Percentiles rank a stretch among this genome's conserved stretches.
Evolutionary conservation across 2,113 vertebrate genomes (phyloP).

Genomic region (Pelecanus crispus): DNA sequence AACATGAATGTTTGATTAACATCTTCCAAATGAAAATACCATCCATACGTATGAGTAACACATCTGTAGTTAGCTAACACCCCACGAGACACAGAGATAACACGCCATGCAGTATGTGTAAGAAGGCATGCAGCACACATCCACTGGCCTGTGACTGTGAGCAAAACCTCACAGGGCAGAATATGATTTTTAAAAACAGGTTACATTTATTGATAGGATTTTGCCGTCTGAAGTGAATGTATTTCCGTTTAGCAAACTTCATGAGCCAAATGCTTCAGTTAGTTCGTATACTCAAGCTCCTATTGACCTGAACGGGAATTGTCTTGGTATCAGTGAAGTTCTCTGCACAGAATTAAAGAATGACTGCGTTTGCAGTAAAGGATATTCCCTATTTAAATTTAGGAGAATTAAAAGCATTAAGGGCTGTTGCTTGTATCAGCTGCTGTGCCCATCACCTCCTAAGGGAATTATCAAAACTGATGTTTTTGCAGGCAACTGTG

Average conservation of each 20-base stretch:
- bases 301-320: not conserved
- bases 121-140: fast-evolving
- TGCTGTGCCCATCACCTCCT: not conserved
- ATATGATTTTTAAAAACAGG: not conserved
- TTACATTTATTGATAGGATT: not conserved
- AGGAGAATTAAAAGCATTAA: not conserved
- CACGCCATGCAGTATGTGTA: fast-evolving
- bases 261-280: not conserved
- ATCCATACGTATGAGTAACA: fast-evolving
- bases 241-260: not conserved
- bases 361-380: not conserved
- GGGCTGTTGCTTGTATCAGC: not conserved
- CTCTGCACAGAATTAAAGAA: not conserved
- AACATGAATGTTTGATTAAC: not conserved
- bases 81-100: not conserved
- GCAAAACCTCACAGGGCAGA: not conserved
- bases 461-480: not conserved
- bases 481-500: not conserved
- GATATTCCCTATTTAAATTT: not conserved
- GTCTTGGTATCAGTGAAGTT: not conserved
- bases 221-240: not conserved
- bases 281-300: not conserved
- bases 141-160: not conserved
- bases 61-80: too few species aligned
- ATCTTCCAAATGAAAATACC: not conserved